These are phyloP conservation scores for Aegithalos caudatus DNA, from an alignment of 2,113 vertebrate genomes.

Conservation along the genomic window DNA sequence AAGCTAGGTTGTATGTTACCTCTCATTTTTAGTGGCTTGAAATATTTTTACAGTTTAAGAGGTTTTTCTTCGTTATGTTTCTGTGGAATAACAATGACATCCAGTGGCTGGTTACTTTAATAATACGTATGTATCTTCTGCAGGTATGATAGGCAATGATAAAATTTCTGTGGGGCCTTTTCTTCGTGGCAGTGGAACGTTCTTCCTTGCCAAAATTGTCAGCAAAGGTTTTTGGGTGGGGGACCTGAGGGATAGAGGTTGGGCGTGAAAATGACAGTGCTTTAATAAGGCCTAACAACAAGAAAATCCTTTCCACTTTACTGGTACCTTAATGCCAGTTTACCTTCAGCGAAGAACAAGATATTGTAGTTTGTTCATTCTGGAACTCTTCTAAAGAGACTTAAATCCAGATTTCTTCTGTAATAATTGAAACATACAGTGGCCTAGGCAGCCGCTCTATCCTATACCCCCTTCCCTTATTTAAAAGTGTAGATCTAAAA, in stretches of 20 bases:
- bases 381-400: background rate
- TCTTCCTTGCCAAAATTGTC: background rate
- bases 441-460: background rate
- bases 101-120: slow-evolving; percentile 54
- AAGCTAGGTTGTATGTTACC: background rate
- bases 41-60: background rate
- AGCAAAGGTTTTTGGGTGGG: background rate
- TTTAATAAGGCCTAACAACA: background rate
- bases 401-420: background rate
- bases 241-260: background rate
- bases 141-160: background rate
- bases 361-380: slow-evolving; percentile 13
- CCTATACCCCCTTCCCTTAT: background rate
- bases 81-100: slow-evolving; percentile 64
- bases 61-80: background rate
- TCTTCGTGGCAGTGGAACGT: background rate
- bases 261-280: background rate
- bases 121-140: slow-evolving; percentile 1
- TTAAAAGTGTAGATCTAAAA: slow-evolving; percentile 15
- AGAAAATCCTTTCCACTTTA: background rate
- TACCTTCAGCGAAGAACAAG: slow-evolving; percentile 6
- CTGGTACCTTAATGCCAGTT: background rate
- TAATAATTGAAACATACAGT: background rate
- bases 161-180: background rate
- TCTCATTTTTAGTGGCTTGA: background rate